These are phyloP conservation scores for Trachelus troglodyta DNA, from an alignment of 2,888 invertebrate genomes.

Conservation along the genomic window DNA sequence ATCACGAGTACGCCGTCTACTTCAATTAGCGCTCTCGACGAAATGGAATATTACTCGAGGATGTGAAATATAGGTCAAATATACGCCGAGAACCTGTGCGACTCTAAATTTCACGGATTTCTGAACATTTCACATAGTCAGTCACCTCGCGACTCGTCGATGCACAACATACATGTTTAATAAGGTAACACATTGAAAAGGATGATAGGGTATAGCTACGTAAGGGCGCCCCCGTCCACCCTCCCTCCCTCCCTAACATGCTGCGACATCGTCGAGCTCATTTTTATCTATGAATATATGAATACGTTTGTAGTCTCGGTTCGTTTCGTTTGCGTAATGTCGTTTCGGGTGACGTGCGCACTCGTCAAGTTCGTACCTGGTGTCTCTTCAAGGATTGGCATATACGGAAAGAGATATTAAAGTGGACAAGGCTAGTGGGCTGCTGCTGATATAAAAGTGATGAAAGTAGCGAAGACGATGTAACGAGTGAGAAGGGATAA, in stretches of 20 bases:
- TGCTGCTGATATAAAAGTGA: background rate
- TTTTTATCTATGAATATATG: constrained; percentile 6
- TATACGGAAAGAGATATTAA: background rate
- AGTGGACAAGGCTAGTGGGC: background rate
- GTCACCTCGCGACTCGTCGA: background rate
- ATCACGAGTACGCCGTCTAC: background rate
- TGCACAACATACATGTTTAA: background rate
- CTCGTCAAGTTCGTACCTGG: background rate
- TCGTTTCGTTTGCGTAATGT: background rate
- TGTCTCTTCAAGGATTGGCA: background rate
- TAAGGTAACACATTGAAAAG: background rate
- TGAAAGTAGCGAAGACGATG: background rate
- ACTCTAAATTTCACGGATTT: background rate
- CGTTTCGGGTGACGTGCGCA: background rate
- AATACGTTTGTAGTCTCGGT: background rate
- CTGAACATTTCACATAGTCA: background rate
- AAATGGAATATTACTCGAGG: background rate
- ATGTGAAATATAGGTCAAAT: background rate
- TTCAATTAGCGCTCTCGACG: background rate
- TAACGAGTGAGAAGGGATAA: background rate
- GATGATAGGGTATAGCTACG: background rate
- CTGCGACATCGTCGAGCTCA: background rate
- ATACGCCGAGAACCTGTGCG: background rate
- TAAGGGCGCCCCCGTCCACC: background rate
- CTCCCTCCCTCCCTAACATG: background rate